These are phyloP conservation scores for Montipora capricornis DNA, from an alignment of 64 coral and sea anemone species.

Conservation along the genomic window DNA sequence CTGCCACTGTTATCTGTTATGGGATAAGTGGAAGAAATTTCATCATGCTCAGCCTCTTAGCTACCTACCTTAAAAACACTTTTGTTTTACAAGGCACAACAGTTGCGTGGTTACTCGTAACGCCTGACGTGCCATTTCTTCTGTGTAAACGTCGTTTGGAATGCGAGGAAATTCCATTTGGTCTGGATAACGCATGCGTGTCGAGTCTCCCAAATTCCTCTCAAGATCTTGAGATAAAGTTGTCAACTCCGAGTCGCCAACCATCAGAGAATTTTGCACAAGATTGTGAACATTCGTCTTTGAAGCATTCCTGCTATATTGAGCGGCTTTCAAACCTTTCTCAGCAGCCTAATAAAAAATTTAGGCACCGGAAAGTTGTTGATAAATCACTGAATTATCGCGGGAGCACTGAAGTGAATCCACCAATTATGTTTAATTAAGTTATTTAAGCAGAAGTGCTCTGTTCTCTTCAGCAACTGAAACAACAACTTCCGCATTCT, in stretches of 20 bases:
- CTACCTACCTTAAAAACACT: neutral
- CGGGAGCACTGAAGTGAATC: too few species aligned
- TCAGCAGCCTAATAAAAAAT: slow-evolving; percentile 69
- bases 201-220: slow-evolving; percentile 49
- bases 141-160: slow-evolving; percentile 72
- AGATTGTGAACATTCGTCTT: slow-evolving; percentile 75
- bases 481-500: too few species aligned
- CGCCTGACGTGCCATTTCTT: slow-evolving; percentile 35
- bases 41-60: too few species aligned
- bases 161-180: slow-evolving; percentile 57
- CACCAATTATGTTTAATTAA: too few species aligned
- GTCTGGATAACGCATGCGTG: slow-evolving; percentile 83
- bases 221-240: slow-evolving; percentile 33
- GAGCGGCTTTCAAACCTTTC: slow-evolving; percentile 82
- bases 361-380: neutral
- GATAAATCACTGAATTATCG: too few species aligned
- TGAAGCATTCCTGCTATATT: slow-evolving; percentile 65
- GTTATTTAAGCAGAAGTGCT: too few species aligned
- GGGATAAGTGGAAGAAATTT: neutral
- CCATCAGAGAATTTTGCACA: slow-evolving; percentile 37
- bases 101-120: slow-evolving; percentile 40
- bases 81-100: slow-evolving; percentile 19
- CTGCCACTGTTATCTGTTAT: too few species aligned
- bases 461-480: too few species aligned
- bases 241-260: slow-evolving; percentile 43